Evolutionary conservation across 2,113 vertebrate species (phyloP).

Genomic region (Apeltes quadracus): DNA sequence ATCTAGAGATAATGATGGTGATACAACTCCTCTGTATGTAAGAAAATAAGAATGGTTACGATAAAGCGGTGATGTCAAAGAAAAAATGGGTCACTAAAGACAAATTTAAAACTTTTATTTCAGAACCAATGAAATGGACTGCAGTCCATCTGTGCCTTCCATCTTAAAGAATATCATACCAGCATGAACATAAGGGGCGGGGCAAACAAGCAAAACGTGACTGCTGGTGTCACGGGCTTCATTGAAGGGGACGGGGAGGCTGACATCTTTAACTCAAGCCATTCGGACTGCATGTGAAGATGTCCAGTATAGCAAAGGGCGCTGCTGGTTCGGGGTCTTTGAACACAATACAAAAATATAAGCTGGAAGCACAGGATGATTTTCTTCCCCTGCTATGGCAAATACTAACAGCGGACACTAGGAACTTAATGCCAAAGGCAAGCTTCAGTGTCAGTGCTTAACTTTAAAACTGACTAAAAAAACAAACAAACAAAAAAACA

Average conservation of each 20-base stretch:
- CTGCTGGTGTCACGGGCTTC: constrained; percentile 59
- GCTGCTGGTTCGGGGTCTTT: constrained; percentile 39
- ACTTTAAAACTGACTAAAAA: constrained; percentile 32
- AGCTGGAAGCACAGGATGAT: constrained; percentile 45
- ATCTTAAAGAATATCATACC: constrained; percentile 45
- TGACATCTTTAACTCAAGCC: constrained; percentile 15
- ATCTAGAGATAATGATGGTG: too few species aligned
- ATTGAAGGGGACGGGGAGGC: constrained; percentile 17
- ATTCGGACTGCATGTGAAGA: constrained; percentile 16
- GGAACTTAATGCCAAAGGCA: constrained; percentile 45
- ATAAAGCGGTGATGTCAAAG: background rate
- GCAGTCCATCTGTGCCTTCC: constrained; percentile 45
- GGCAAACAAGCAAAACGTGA: constrained; percentile 33
- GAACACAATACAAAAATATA: constrained; percentile 45
- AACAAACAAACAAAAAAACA: constrained; percentile 3
- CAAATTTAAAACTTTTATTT: constrained; percentile 73
- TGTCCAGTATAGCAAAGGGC: background rate
- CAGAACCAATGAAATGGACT: constrained; percentile 58
- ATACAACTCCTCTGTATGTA: too few species aligned
- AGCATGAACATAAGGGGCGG: constrained; percentile 35
- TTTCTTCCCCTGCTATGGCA: constrained; percentile 46
- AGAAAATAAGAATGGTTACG: background rate
- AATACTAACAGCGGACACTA: constrained; percentile 42
- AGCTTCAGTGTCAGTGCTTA: constrained; percentile 37
- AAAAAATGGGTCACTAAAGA: background rate